phyloP scores from a whole-genome alignment of 2,888 invertebrate species.

The Deroplatys truncata region DNA sequence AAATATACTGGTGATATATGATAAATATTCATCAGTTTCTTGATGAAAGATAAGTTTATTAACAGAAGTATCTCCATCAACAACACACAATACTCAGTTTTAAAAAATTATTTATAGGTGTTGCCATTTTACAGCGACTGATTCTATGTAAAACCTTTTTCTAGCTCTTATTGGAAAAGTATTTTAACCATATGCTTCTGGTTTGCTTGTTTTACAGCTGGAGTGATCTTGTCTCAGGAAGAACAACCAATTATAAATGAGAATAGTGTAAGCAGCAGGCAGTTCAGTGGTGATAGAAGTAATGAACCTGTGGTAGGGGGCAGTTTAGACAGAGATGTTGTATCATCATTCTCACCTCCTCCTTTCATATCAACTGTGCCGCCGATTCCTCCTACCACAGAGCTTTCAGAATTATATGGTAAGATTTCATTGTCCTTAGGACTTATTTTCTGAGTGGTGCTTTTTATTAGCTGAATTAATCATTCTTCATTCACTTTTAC shows the following conservation, averaged over 20 bases:
- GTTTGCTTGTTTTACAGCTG: constrained; percentile 52
- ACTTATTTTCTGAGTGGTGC: no score
- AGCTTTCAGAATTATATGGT: constrained; percentile 55
- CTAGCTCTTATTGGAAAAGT: no score
- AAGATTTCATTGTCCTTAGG: constrained; percentile 33
- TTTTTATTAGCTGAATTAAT: no score
- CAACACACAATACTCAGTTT: no score
- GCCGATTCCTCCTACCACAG: constrained; percentile 44
- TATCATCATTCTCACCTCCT: constrained; percentile 39
- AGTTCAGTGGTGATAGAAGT: constrained; percentile 49
- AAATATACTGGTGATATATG: no score
- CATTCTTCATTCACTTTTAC: no score
- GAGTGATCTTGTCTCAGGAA: constrained; percentile 62
- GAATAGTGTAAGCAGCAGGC: constrained; percentile 50
- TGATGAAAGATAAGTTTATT: no score
- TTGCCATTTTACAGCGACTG: no score
- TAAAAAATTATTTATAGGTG: no score
- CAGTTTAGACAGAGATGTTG: neutral
- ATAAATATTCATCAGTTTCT: no score
- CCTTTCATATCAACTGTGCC: constrained; percentile 42
- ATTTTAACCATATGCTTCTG: neutral
- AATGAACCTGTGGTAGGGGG: constrained; percentile 36
- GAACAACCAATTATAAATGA: constrained; percentile 52
- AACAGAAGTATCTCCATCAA: no score
- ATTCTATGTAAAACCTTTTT: no score